Percentiles rank a stretch among this genome's conserved stretches.
Evolutionary conservation across 2,113 vertebrate genomes (phyloP).

Genomic region (Epinephelus moara): DNA sequence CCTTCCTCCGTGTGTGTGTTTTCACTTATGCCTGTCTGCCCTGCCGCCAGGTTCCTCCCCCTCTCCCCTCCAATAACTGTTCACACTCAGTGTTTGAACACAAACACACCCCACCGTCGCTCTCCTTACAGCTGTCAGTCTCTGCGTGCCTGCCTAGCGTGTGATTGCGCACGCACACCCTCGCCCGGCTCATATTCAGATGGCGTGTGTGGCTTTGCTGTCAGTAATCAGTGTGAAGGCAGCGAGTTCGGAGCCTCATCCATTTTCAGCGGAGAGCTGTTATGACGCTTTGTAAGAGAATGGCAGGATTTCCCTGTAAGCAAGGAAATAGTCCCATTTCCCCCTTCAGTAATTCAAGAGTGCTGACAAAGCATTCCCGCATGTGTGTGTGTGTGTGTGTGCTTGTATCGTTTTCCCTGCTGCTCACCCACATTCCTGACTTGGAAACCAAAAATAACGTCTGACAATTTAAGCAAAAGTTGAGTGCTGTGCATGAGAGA

Average conservation of each 20-base stretch:
- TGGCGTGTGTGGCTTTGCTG: conserved; percentile 26
- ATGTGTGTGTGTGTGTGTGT: conserved; percentile 37
- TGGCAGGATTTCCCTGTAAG: conserved; percentile 82
- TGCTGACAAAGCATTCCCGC: conserved; percentile 79
- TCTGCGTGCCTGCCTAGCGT: conserved; percentile 32
- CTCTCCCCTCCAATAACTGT: conserved; percentile 72
- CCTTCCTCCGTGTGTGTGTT: conserved; percentile 54
- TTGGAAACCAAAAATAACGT: conserved; percentile 40
- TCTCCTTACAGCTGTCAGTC: conserved; percentile 68
- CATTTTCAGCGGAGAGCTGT: conserved; percentile 58
- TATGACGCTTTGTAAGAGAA: conserved; percentile 72
- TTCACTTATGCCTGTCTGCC: conserved; percentile 59
- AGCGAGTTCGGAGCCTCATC: conserved; percentile 18
- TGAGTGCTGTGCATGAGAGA: conserved; percentile 21
- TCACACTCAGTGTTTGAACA: conserved; percentile 78
- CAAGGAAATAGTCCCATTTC: conserved; percentile 74
- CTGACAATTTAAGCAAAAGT: conserved; percentile 50
- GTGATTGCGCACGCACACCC: conserved; percentile 16
- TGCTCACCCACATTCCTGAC: conserved; percentile 52
- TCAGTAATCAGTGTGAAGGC: conserved; percentile 56
- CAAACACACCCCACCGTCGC: conserved; percentile 71
- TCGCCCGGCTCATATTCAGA: conserved; percentile 28
- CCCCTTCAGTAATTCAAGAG: conserved; percentile 72
- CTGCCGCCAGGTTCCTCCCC: conserved; percentile 62
- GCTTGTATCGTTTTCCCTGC: conserved; percentile 45